These are phyloP conservation scores for Luperina nickerlii DNA, from an alignment of 2,888 invertebrate species.

Conservation along the genomic window DNA sequence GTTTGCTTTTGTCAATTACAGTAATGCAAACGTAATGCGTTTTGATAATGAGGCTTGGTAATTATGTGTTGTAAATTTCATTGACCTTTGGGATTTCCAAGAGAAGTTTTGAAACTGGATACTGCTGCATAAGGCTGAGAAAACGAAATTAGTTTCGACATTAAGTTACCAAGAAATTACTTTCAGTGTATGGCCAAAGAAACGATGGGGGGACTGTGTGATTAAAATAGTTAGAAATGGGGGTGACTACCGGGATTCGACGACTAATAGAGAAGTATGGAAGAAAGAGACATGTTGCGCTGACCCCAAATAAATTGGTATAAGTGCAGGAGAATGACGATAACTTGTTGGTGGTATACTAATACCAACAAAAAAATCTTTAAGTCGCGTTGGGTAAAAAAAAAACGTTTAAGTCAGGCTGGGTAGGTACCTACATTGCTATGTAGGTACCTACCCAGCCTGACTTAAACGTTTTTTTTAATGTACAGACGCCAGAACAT, in stretches of 20 bases:
- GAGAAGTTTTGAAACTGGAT: conserved; percentile 29
- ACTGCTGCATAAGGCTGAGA: background rate
- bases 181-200: conserved; percentile 9
- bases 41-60: conserved; percentile 11
- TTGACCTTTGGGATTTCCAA: conserved; percentile 31
- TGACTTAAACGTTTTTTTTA: too few relatives aligned
- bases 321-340: background rate
- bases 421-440: background rate
- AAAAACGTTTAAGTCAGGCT: too few relatives aligned
- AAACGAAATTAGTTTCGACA: conserved; percentile 8
- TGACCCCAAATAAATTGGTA: too few relatives aligned
- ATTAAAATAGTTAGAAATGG: too few relatives aligned
- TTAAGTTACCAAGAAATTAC: conserved; percentile 8
- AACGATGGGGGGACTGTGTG: too few relatives aligned
- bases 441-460: background rate
- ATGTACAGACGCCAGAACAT: too few relatives aligned
- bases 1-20: conserved; percentile 58
- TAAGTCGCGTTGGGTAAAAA: too few relatives aligned
- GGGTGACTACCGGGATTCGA: too few relatives aligned
- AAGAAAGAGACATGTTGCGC: too few relatives aligned
- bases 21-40: conserved; percentile 46
- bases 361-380: too few relatives aligned
- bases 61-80: conserved; percentile 43
- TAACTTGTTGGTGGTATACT: conserved; percentile 1
- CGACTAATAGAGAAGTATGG: too few relatives aligned